These are phyloP conservation scores for Callosobruchus maculatus DNA, from an alignment of 2,888 invertebrate species.

Conservation along the genomic window DNA sequence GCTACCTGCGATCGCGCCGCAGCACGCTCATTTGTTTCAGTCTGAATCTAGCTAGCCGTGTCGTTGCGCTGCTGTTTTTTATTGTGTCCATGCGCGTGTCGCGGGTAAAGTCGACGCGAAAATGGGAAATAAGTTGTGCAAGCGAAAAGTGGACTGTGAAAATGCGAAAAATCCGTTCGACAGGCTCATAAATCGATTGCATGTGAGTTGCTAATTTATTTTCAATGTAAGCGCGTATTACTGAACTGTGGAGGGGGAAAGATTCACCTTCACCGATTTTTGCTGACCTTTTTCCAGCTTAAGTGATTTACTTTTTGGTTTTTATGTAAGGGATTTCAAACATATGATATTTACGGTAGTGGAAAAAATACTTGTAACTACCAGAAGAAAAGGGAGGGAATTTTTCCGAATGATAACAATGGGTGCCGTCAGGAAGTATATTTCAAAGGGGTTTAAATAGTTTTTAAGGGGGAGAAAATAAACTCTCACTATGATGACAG, in stretches of 20 bases:
- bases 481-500: too few relatives aligned
- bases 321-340: too few relatives aligned
- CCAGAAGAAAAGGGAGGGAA: too few relatives aligned
- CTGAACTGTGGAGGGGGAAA: background rate
- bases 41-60: conserved; percentile 1
- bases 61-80: conserved; percentile 11
- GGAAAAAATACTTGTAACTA: too few relatives aligned
- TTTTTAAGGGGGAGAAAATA: too few relatives aligned
- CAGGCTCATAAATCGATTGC: conserved; percentile 44
- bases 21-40: background rate
- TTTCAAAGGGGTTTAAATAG: too few relatives aligned
- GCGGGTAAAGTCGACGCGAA: background rate
- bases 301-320: too few relatives aligned
- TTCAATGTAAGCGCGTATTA: background rate
- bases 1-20: background rate
- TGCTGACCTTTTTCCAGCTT: too few relatives aligned
- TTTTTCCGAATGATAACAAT: too few relatives aligned
- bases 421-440: too few relatives aligned
- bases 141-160: conserved; percentile 41
- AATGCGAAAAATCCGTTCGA: conserved; percentile 36
- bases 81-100: conserved; percentile 5
- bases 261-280: background rate
- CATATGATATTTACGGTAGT: too few relatives aligned
- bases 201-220: conserved; percentile 34
- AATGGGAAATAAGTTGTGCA: conserved; percentile 47